phyloP scores from a whole-genome alignment of 2,888 invertebrate genomes.

The Torymus tubicola region DNA sequence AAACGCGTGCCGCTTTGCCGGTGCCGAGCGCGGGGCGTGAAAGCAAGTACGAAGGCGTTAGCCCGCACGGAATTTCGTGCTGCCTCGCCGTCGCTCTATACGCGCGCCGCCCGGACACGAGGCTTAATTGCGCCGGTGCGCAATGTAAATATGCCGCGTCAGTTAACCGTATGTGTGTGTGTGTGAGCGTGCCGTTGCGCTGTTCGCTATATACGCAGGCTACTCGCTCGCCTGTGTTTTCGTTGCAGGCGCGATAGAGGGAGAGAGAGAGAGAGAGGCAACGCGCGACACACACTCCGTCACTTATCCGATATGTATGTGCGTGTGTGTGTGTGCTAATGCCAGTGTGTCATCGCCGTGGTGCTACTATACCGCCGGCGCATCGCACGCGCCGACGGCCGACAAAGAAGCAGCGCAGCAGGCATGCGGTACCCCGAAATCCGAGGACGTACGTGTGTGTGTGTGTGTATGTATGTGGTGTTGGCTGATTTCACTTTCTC shows the following conservation, averaged over 20 bases:
- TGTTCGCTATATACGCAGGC: constrained; percentile 64
- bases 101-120: constrained; percentile 70
- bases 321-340: constrained; percentile 62
- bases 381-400: neutral
- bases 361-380: neutral
- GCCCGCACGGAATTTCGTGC: constrained; percentile 69
- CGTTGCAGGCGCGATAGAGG: constrained; percentile 59
- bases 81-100: constrained; percentile 59
- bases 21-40: constrained; percentile 60
- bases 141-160: constrained; percentile 75
- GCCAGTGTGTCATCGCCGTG: constrained; percentile 59
- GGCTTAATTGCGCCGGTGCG: constrained; percentile 74
- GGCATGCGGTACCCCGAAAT: constrained; percentile 8
- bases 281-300: constrained; percentile 67
- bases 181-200: constrained; percentile 57
- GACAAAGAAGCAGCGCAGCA: constrained; percentile 8
- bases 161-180: constrained; percentile 64
- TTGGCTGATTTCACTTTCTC: too few species aligned
- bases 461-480: neutral
- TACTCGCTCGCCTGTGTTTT: constrained; percentile 12
- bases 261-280: constrained; percentile 55
- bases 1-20: constrained; percentile 36
- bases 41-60: constrained; percentile 66
- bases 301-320: constrained; percentile 60
- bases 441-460: neutral